Evolutionary conservation across 2,113 vertebrate species (phyloP).

Genomic region (Xenopus borealis): DNA sequence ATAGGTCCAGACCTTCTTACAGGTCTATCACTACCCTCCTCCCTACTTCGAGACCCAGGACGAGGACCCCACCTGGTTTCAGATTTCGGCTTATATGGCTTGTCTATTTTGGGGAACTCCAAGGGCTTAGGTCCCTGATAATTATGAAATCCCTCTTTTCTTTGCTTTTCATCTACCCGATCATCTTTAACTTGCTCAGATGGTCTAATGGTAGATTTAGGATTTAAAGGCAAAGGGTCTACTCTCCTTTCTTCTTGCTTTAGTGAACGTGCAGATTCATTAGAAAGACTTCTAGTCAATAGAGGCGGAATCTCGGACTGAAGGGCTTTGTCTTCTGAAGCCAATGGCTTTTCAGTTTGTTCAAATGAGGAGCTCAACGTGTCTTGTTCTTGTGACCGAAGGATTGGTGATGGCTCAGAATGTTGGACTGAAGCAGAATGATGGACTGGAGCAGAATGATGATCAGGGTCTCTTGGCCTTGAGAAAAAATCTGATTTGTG

Average conservation of each 20-base stretch:
- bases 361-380: slow-evolving; percentile 68
- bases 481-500: slow-evolving; percentile 80
- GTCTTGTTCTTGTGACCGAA: slow-evolving; percentile 63
- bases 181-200: slow-evolving; percentile 69
- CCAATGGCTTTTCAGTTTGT: slow-evolving; percentile 56
- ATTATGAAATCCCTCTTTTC: slow-evolving; percentile 75
- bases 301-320: slow-evolving; percentile 70
- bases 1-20: slow-evolving; percentile 91
- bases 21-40: slow-evolving; percentile 83
- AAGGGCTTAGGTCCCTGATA: slow-evolving; percentile 51
- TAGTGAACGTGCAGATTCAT: slow-evolving; percentile 80
- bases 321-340: slow-evolving; percentile 72
- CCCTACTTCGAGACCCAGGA: slow-evolving; percentile 76
- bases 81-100: slow-evolving; percentile 84
- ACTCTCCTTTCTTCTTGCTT: slow-evolving; percentile 85
- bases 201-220: slow-evolving; percentile 63
- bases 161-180: slow-evolving; percentile 76
- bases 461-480: slow-evolving; percentile 71
- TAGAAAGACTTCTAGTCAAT: slow-evolving; percentile 83
- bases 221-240: slow-evolving; percentile 63
- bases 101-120: slow-evolving; percentile 84
- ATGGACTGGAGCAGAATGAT: slow-evolving; percentile 70
- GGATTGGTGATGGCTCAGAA: slow-evolving; percentile 72
- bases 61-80: slow-evolving; percentile 93
- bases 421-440: slow-evolving; percentile 72